Evolutionary conservation across 2,797 vertebrate species (phyloP).

Genomic region (Natrix natrix): DNA sequence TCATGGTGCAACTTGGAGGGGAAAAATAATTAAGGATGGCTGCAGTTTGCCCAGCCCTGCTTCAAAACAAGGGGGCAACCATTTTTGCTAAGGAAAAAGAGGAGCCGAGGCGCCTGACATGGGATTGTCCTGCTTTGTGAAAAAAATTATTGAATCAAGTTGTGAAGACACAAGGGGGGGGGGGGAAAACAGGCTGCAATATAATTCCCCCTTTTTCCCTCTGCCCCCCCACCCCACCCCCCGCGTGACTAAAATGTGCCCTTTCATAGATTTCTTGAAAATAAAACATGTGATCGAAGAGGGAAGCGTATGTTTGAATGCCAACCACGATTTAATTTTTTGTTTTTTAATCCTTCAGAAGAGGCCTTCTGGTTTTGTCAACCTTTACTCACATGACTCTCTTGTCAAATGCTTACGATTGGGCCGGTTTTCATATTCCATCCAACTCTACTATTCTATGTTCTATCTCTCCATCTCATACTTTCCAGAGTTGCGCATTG

Average conservation of each 20-base stretch:
- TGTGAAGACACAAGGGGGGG: neutral
- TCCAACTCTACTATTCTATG: neutral
- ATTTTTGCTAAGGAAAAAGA: neutral
- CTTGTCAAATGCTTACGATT: slow-evolving; percentile 8
- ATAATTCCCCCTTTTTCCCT: neutral
- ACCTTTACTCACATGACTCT: slow-evolving; percentile 10
- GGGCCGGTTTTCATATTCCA: neutral
- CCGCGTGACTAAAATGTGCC: slow-evolving; percentile 17
- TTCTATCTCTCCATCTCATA: neutral
- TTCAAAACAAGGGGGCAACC: neutral
- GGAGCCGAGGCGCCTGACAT: neutral
- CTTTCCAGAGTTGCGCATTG: neutral
- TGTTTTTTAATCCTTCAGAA: slow-evolving; percentile 38
- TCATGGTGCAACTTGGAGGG: neutral
- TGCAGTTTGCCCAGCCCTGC: neutral
- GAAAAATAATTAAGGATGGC: neutral
- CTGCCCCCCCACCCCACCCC: neutral
- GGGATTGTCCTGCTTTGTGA: neutral
- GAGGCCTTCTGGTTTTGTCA: neutral
- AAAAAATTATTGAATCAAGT: fast-evolving
- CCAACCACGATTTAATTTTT: slow-evolving; percentile 19
- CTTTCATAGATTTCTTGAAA: slow-evolving; percentile 33
- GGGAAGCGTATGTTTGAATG: neutral
- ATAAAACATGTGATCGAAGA: slow-evolving; percentile 42
- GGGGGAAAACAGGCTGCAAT: fast-evolving